Percentiles rank a stretch among this genome's conserved stretches.
Conservation (phyloP, 2,797 vertebrate species). For the Bradypodion pumilum region DNA sequence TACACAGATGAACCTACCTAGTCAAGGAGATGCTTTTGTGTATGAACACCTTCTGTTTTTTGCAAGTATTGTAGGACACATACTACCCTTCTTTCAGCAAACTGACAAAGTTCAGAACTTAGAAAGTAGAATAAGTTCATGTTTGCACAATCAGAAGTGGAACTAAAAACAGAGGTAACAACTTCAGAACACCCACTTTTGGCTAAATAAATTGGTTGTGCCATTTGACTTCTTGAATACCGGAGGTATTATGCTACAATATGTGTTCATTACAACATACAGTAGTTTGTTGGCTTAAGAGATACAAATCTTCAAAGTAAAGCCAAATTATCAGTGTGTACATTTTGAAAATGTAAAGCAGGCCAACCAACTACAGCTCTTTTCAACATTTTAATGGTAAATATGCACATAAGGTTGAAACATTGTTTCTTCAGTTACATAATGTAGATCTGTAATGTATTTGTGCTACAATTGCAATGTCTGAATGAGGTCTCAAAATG, state of each 20-base stretch:
- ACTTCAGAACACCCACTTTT: neutral
- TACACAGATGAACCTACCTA: neutral
- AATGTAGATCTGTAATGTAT: neutral
- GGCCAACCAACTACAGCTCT: neutral
- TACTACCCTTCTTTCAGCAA: neutral
- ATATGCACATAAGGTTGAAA: neutral
- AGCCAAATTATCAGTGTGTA: neutral
- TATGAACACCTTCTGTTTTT: neutral
- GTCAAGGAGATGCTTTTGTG: neutral
- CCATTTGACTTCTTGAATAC: neutral
- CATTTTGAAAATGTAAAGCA: neutral
- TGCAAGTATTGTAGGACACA: neutral
- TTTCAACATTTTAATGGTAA: neutral
- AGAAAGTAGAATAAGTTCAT: neutral
- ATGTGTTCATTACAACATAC: neutral
- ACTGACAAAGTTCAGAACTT: neutral
- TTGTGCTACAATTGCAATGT: neutral
- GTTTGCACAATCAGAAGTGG: neutral
- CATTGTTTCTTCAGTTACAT: neutral
- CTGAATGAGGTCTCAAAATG: neutral
- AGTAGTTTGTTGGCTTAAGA: neutral
- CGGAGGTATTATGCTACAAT: neutral
- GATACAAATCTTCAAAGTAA: neutral
- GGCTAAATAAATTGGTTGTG: neutral
- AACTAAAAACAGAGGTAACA: neutral